Conservation (phyloP, 1,140 invertebrate species). For the Aphaenogaster ashmeadi region DNA sequence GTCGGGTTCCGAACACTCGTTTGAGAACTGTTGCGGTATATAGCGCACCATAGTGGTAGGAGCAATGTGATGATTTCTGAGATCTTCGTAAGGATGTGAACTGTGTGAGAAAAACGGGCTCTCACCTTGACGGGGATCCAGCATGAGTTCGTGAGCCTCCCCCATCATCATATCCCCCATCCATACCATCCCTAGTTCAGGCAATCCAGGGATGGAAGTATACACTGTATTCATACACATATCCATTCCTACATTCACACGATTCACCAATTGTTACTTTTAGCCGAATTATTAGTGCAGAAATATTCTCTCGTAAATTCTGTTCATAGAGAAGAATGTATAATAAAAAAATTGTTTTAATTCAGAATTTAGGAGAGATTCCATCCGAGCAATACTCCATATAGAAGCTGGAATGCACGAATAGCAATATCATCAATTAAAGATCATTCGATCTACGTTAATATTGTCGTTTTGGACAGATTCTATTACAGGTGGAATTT, state of each 20-base stretch:
- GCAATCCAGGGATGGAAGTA: conserved; percentile 88
- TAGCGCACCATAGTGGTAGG: conserved; percentile 88
- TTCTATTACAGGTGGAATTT: not conserved
- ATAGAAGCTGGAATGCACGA: not conserved
- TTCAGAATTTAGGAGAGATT: not conserved
- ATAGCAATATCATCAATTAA: not conserved
- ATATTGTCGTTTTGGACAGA: not conserved
- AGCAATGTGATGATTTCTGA: conserved; percentile 87
- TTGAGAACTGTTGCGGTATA: conserved; percentile 82
- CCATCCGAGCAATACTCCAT: not conserved
- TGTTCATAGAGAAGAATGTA: not conserved
- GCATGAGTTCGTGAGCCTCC: conserved; percentile 88
- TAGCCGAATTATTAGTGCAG: conserved; percentile 19
- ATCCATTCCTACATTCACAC: conserved; percentile 77
- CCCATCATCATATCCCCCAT: conserved; percentile 90
- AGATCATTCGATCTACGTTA: not conserved
- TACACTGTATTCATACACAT: conserved; percentile 86
- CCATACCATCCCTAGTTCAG: conserved; percentile 91
- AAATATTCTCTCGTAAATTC: conserved; percentile 39
- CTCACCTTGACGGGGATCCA: conserved; percentile 87
- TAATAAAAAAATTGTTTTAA: not conserved
- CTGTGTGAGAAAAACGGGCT: conserved; percentile 88
- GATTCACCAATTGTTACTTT: conserved; percentile 66
- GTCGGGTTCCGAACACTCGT: conserved; percentile 85
- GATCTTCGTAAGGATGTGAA: conserved; percentile 88